These are phyloP conservation scores for Pagrus major DNA, from an alignment of 2,113 vertebrate species.

Conservation along the genomic window DNA sequence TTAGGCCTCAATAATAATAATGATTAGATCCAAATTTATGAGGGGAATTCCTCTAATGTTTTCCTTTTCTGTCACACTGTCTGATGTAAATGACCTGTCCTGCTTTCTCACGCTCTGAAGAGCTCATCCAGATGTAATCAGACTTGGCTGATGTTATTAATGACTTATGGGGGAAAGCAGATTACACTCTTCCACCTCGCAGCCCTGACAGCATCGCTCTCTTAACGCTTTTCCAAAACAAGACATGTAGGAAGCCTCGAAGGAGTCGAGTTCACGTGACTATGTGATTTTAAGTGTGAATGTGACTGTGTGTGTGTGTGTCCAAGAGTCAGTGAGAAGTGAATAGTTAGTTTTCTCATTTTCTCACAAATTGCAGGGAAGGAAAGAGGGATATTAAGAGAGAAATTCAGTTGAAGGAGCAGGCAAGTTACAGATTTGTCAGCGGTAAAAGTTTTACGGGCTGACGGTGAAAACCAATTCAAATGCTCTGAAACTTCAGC, in stretches of 20 bases:
- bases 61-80: slow-evolving; percentile 35
- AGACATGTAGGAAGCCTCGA: slow-evolving; percentile 14
- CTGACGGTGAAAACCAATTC: neutral
- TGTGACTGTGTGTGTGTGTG: slow-evolving; percentile 10
- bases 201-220: slow-evolving; percentile 45
- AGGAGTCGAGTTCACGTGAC: slow-evolving; percentile 25
- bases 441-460: neutral
- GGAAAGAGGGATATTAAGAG: neutral
- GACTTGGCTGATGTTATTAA: slow-evolving; percentile 76
- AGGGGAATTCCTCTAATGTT: slow-evolving; percentile 19
- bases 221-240: slow-evolving; percentile 45
- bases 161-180: slow-evolving; percentile 69
- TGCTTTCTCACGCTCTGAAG: slow-evolving; percentile 76
- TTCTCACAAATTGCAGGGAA: neutral
- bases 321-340: slow-evolving; percentile 1
- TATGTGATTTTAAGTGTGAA: slow-evolving; percentile 17
- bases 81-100: slow-evolving; percentile 68
- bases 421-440: neutral
- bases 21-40: slow-evolving; percentile 22
- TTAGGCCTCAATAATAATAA: neutral
- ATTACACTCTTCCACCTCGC: slow-evolving; percentile 57
- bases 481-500: slow-evolving; percentile 32
- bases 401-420: neutral
- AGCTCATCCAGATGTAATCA: slow-evolving; percentile 74
- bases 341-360: slow-evolving; percentile 5